These are phyloP conservation scores for Siniperca obscura DNA, from an alignment of 2,797 vertebrate species.

Conservation along the genomic window DNA sequence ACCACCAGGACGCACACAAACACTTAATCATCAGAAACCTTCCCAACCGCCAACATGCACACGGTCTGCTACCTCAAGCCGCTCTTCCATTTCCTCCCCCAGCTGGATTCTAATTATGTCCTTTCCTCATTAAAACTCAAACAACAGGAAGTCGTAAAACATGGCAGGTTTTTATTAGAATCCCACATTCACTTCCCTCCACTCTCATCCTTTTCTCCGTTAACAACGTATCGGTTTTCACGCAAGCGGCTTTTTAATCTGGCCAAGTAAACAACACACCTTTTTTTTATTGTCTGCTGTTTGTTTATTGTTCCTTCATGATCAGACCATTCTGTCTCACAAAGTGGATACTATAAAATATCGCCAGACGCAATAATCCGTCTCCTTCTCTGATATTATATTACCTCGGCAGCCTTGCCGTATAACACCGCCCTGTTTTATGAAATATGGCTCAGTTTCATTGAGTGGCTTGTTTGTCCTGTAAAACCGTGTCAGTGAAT, in stretches of 20 bases:
- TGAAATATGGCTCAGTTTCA: conserved; percentile 63
- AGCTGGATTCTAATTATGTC: conserved; percentile 62
- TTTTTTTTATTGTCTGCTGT: conserved; percentile 60
- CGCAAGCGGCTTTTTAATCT: conserved; percentile 65
- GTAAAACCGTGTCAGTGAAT: conserved; percentile 60
- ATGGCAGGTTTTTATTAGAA: conserved; percentile 64
- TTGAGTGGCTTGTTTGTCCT: conserved; percentile 58
- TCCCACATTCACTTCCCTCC: conserved; percentile 51
- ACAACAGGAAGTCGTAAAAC: conserved; percentile 65
- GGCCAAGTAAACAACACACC: conserved; percentile 65
- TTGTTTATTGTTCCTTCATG: conserved; percentile 74
- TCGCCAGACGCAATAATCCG: conserved; percentile 37
- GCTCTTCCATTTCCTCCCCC: conserved; percentile 30
- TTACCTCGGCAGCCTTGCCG: conserved; percentile 41
- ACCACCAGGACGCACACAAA: neutral
- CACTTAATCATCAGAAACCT: neutral
- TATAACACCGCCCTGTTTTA: conserved; percentile 53
- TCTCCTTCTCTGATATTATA: conserved; percentile 58
- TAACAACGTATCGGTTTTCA: conserved; percentile 49
- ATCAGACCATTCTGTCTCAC: conserved; percentile 64
- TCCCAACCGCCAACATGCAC: neutral
- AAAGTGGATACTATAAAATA: conserved; percentile 65
- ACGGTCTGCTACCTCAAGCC: neutral
- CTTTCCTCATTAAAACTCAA: conserved; percentile 63
- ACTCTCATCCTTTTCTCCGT: conserved; percentile 34